Base-by-base conservation (phyloP, 2,113 vertebrate species). In the Cnemophilus loriae region DNA sequence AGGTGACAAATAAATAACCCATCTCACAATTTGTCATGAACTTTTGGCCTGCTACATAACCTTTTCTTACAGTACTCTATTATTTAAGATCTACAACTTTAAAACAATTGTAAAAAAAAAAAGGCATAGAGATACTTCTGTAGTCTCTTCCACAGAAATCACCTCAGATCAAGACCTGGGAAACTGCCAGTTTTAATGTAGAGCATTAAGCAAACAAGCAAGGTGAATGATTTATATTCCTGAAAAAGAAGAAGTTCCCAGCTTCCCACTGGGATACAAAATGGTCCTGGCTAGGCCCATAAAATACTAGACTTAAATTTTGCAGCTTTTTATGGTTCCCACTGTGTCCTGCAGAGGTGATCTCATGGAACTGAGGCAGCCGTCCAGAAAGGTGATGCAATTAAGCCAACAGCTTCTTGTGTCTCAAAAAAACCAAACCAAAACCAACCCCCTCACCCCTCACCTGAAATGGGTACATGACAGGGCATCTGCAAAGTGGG, bases 161-260 rank as follows among this genome's bases (percentile, higher is more conserved):
- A 81, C 47, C 68, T 90, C 83, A 83, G 30, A 60, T n/a, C 56
- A 35, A 73, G 76, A 68, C 26, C 68, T 11, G 30, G 50, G 33
- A 37, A 86, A 73, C n/a, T 84, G 73, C 59, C 78, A 93, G 73
- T 33, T 95, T 88, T 85, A 84, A 87, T 55, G 55, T 2, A 57
- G 5, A 75, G 17, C 33, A 37, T 41, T 84, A 79, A 63, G 64
- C 67, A 89, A 95, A 90, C 63, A 74, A 67, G 53, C 42, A 56
- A 70, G 37, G 39, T 32, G 84, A 94, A 81, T 3, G 20, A 93
- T 91, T 96, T 94, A 96, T 22, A 68, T 12, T 52, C 52, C 47
- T n/a, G 42, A 80, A 93, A 91, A 83, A 93, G 35, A 81, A 93
- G 87, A 92, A 90, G 68, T 82, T 87, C 41, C 42, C 84, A 82